Evolutionary conservation across 2,888 invertebrate genomes (phyloP).

Genomic region (Epinotia brunnichana): DNA sequence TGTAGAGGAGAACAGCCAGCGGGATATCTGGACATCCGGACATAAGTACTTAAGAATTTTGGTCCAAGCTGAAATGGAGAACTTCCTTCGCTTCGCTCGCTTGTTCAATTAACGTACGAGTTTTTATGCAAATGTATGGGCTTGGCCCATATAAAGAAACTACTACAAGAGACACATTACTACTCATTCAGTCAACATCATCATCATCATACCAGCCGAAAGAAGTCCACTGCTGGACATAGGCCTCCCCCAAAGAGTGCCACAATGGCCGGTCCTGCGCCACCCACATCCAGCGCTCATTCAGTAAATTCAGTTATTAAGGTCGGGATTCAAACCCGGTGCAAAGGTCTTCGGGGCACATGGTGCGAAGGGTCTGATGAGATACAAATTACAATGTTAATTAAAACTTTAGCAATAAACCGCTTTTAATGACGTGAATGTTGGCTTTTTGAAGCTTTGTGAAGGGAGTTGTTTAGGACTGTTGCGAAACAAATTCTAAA

Average conservation of each 20-base stretch:
- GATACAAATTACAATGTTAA: conserved; percentile 34
- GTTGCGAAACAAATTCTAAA: conserved; percentile 10
- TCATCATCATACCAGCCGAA: too few relatives aligned
- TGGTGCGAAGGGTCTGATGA: conserved; percentile 23
- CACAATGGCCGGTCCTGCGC: too few relatives aligned
- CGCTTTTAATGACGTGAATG: conserved; percentile 26
- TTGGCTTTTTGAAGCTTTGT: conserved; percentile 23
- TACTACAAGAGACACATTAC: background rate
- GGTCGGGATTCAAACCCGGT: conserved; percentile 1
- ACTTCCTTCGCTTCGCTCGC: too few relatives aligned
- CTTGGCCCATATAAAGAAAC: background rate
- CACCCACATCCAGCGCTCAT: too few relatives aligned
- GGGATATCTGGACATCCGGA: too few relatives aligned
- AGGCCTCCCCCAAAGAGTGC: too few relatives aligned
- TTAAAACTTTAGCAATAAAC: conserved; percentile 38
- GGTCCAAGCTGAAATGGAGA: too few relatives aligned
- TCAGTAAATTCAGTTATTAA: background rate
- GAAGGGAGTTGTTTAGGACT: conserved; percentile 28
- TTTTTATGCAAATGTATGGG: background rate
- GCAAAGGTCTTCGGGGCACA: conserved; percentile 46
- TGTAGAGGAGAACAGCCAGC: too few relatives aligned
- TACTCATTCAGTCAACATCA: background rate
- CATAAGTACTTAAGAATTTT: too few relatives aligned
- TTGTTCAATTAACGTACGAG: too few relatives aligned
- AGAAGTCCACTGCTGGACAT: too few relatives aligned